phyloP scores from a whole-genome alignment of 2,113 vertebrate genomes.

The Pelmatolapia mariae region DNA sequence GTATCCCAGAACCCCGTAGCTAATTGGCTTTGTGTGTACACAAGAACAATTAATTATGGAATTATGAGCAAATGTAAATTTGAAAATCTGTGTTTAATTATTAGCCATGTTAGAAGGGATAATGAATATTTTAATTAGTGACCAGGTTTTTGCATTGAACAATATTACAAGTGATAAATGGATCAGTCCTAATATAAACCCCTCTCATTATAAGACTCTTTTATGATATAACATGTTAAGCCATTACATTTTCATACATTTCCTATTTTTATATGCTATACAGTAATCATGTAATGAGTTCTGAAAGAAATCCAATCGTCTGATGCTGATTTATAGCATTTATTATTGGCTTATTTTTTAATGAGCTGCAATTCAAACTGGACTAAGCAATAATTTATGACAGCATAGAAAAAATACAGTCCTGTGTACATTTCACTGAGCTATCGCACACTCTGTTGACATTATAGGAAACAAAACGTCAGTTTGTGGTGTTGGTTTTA shows the following conservation, averaged over 20 bases:
- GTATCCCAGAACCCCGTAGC: neutral
- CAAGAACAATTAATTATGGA: neutral
- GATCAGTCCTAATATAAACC: neutral
- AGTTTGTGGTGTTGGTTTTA: neutral
- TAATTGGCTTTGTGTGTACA: neutral
- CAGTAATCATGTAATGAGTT: neutral
- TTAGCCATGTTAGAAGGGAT: neutral
- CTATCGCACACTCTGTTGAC: neutral
- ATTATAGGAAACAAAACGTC: neutral
- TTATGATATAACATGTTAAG: neutral
- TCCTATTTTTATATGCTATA: neutral
- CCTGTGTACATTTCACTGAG: neutral
- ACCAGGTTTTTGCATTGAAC: neutral
- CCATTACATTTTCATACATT: neutral
- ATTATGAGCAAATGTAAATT: neutral
- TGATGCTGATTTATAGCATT: neutral
- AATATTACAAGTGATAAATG: neutral
- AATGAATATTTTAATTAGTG: neutral
- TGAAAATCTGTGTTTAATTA: neutral
- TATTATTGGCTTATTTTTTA: neutral
- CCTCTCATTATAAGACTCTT: neutral
- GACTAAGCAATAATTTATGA: neutral
- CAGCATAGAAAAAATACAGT: neutral
- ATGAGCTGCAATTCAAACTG: neutral
- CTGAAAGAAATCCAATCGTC: neutral